These are phyloP conservation scores for Lordiphosa stackelbergi DNA, from an alignment of 1,140 invertebrate genomes.

Conservation along the genomic window DNA sequence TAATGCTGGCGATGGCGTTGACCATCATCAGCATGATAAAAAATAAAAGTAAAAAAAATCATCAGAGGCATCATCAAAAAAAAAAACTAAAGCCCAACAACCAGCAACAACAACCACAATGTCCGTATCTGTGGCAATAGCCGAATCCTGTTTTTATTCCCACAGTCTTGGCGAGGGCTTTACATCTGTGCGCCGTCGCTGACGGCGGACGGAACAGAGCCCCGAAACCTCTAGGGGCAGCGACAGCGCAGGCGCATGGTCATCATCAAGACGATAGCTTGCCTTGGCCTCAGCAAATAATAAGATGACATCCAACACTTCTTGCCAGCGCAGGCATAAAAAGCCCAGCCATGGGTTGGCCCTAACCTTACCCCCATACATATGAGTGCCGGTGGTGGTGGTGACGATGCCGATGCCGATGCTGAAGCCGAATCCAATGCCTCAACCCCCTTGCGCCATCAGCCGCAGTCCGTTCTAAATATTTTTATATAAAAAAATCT, in stretches of 20 bases:
- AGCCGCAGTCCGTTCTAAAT: constrained; percentile 59
- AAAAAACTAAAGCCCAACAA: constrained; percentile 23
- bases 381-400: constrained; percentile 18
- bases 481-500: constrained; percentile 71
- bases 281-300: constrained; percentile 69
- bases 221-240: constrained; percentile 23
- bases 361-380: constrained; percentile 36
- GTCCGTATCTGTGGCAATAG: constrained; percentile 51
- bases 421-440: constrained; percentile 5
- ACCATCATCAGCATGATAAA: constrained; percentile 48
- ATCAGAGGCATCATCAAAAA: constrained; percentile 55
- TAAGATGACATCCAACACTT: constrained; percentile 77
- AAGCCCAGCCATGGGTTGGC: constrained; percentile 32
- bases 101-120: constrained; percentile 34
- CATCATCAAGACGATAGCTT: constrained; percentile 58
- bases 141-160: constrained; percentile 76
- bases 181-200: constrained; percentile 44
- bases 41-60: constrained; percentile 25
- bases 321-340: constrained; percentile 52
- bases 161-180: constrained; percentile 66
- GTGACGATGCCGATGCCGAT: constrained; percentile 16
- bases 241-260: constrained; percentile 64
- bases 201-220: constrained; percentile 45
- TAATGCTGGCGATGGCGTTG: constrained; percentile 23
- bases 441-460: constrained; percentile 9